Percentiles rank a stretch among this genome's conserved stretches.
phyloP scores from a whole-genome alignment of 1,140 invertebrate species.

The Akabosia matsudoensis region DNA sequence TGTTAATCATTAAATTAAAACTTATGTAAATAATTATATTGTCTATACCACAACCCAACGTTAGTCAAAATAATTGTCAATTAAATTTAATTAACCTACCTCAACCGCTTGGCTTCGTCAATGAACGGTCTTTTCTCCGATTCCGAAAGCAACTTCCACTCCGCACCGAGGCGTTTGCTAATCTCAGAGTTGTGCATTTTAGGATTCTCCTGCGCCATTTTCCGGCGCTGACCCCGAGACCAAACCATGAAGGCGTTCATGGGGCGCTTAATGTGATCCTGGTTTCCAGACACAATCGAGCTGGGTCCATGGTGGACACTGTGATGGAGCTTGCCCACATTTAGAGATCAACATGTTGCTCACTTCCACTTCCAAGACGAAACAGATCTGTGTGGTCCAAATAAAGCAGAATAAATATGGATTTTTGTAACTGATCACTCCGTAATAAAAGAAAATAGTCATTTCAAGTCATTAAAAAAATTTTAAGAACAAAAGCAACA shows the following conservation, averaged over 20 bases:
- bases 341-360: not conserved
- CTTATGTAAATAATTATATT: not conserved
- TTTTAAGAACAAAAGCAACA: too few species aligned
- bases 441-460: too few species aligned
- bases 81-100: constrained; percentile 43
- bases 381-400: too few species aligned
- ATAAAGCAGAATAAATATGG: too few species aligned
- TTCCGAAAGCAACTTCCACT: constrained; percentile 96
- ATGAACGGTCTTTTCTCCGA: constrained; percentile 77
- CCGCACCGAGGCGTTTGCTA: constrained; percentile 79
- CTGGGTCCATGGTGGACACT: not conserved
- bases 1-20: constrained; percentile 51
- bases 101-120: constrained; percentile 49
- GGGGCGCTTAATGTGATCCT: constrained; percentile 80
- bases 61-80: not conserved
- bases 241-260: constrained; percentile 88
- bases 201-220: constrained; percentile 97
- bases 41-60: too few species aligned
- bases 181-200: constrained; percentile 85
- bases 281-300: constrained; percentile 81
- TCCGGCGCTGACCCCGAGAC: constrained; percentile 69
- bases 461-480: too few species aligned
- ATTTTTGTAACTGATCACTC: too few species aligned
- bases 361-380: not conserved
- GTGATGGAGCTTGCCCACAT: not conserved